Percentiles rank a stretch among this genome's conserved stretches.
Conservation (phyloP, 2,113 vertebrate species). For the Rhinolophus ferrumequinum region DNA sequence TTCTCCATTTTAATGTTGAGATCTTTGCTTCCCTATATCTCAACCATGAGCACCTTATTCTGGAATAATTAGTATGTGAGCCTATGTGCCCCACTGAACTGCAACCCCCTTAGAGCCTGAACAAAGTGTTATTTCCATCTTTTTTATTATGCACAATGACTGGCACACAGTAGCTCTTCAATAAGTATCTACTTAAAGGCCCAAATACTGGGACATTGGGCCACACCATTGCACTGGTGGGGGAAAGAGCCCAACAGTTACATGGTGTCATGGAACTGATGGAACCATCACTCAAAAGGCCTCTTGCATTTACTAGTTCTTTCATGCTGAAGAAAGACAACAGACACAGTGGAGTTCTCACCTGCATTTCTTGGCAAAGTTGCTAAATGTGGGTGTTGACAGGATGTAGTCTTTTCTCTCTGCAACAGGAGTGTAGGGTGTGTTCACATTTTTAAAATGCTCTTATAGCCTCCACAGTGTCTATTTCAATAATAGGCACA, state of each 20-base stretch:
- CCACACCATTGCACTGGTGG: not conserved
- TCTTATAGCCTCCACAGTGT: not conserved
- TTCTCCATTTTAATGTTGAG: not conserved
- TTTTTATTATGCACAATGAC: not conserved
- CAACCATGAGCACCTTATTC: not conserved
- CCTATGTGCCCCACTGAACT: not conserved
- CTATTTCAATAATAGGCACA: conserved; percentile 20
- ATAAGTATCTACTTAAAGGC: not conserved
- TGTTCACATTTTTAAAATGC: conserved; percentile 29
- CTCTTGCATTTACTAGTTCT: not conserved
- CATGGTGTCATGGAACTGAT: fast-evolving
- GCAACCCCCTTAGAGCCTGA: not conserved
- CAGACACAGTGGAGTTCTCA: not conserved
- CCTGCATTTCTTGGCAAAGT: conserved; percentile 35
- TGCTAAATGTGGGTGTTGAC: conserved; percentile 21
- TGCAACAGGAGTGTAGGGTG: not conserved
- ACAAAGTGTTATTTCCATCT: not conserved
- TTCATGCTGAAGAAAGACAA: not conserved
- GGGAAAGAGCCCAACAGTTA: not conserved
- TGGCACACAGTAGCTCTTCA: not conserved
- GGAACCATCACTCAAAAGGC: not conserved
- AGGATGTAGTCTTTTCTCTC: conserved; percentile 51
- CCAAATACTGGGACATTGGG: not conserved
- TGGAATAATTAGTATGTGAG: not conserved
- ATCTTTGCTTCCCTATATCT: not conserved